Conservation (phyloP, 1,140 invertebrate species). For the Drosophila obscura region DNA sequence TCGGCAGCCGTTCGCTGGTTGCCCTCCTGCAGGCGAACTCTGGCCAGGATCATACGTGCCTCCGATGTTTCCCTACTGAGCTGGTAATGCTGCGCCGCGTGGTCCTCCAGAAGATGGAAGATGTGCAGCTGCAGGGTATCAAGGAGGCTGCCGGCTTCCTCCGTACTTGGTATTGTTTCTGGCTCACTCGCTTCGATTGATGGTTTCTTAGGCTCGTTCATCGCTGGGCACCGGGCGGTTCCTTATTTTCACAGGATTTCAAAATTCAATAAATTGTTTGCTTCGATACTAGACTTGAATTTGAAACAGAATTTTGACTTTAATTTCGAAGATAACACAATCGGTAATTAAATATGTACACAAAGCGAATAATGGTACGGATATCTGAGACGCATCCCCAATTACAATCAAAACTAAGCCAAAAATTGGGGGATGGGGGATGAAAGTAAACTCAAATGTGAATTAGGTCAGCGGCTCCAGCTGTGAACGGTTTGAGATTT, state of each 20-base stretch:
- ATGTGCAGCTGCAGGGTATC: conserved; percentile 44
- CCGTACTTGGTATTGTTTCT: not conserved
- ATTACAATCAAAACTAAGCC: too few species aligned
- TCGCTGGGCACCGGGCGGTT: not conserved
- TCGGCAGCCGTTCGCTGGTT: not conserved
- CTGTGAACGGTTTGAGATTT: too few species aligned
- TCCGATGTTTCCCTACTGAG: conserved; percentile 10
- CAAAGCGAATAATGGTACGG: too few species aligned
- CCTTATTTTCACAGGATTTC: not conserved
- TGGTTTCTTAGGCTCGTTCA: not conserved
- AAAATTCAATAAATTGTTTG: not conserved
- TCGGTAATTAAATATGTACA: too few species aligned
- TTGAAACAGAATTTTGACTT: conserved; percentile 28
- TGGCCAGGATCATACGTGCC: conserved; percentile 31
- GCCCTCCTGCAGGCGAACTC: conserved; percentile 40
- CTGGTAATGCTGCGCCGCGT: conserved; percentile 3
- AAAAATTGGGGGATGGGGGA: too few species aligned
- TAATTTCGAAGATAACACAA: conserved; percentile 2
- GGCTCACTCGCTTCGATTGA: not conserved
- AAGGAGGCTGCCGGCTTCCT: conserved; percentile 11
- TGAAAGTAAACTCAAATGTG: too few species aligned
- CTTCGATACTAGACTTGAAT: not conserved
- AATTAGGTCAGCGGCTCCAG: too few species aligned
- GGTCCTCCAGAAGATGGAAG: conserved; percentile 34
- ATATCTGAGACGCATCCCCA: too few species aligned